Base-by-base conservation (phyloP, 2,888 invertebrate species). In the Ormyrus labotus region DNA sequence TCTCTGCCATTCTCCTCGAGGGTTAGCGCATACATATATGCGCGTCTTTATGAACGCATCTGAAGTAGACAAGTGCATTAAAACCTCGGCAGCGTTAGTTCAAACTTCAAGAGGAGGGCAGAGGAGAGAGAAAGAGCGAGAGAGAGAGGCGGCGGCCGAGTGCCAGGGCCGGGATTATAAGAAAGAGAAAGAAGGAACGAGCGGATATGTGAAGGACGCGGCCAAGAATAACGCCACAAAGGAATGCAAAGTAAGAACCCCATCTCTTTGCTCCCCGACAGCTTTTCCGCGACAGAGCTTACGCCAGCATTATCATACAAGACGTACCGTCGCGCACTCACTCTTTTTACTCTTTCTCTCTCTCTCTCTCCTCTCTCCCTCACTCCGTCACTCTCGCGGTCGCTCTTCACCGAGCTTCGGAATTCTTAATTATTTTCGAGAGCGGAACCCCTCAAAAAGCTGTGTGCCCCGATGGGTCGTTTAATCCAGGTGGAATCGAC, bases 1-100 rank as follows among this genome's bases (percentile, higher is more conserved):
- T 74, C 80, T 80, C 80, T 80, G 76, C 69, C 53, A n/a, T 45
- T 34, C 65, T 70, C 74, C 73, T 77, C 69, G 68, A 70, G 81
- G 78, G 61, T 71, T 83, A 84, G 85, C 87, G 83, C 87, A 87
- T 87, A 85, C 87, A 87, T 88, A 88, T 89, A 88, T 88, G 87
- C 86, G 86, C 87, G 88, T 89, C 89, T 90, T 89, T 89, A 90
- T 89, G 88, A 88, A 86, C 89, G 89, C 88, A 89, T 89, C 89
- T 88, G 85, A 86, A 90, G 89, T 89, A 90, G 90, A 90, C 90
- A 90, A 90, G 90, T 90, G 90, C 90, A 90, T 90, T 90, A 90
- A 90, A 90, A 89, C 87, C 89, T 87, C 88, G 89, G 89, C 19
- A 73, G 88, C 90, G 90, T 89, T 89, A 88, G 90, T 89, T 90